Evolutionary conservation across 2,888 invertebrate species (phyloP), one percentile per base, ranked within the genome.

Genomic region (Xestia xanthographa): DNA sequence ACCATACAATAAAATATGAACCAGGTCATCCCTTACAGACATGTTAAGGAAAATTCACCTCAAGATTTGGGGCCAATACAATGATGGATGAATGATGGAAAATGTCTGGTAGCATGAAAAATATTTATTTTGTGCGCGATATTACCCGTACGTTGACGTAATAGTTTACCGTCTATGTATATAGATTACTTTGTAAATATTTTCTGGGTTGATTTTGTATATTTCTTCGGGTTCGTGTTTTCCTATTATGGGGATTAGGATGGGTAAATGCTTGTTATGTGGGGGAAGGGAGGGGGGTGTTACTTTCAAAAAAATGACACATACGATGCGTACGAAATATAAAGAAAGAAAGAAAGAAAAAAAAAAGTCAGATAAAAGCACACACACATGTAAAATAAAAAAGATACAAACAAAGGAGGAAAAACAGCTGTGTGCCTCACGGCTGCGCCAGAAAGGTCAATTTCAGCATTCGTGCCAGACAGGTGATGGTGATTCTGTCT

Each of bases 121-220:
- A 86, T 86, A 87, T 86, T 87, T 86, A 86, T 86, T 82, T 74
- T 86, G 83, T 79, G 50, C 56, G 50, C 62, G 72, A 85, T 84
- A 84, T 83, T 86, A 77, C 75, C 73, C 56, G 65, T 74, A 5
- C 62, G 76, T 56, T 62, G 75, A 83, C 69, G 72, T 77, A 82
- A 82, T 77, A 82, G 83, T 82, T 85, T 72, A 68, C 63, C 29
- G 50, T 62, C 22, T 69, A 38, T 66, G 53, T 83, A 68, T 34
- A 60, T 66, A 71, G 66, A 80, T 84, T 72, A 67, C 72, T 72
- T 65, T 56, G 72, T 84, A 84, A 79, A 80, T 84, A 84, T 79
- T 80, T 79, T 53, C 63, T 62, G 48, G 43, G 29, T 6, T 72
- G 38, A 1, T 69, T 41, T 68, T 63, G 82, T 41, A 4, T 60